phyloP scores from a whole-genome alignment of 2,888 invertebrate species.

The Pelosia muscerda region DNA sequence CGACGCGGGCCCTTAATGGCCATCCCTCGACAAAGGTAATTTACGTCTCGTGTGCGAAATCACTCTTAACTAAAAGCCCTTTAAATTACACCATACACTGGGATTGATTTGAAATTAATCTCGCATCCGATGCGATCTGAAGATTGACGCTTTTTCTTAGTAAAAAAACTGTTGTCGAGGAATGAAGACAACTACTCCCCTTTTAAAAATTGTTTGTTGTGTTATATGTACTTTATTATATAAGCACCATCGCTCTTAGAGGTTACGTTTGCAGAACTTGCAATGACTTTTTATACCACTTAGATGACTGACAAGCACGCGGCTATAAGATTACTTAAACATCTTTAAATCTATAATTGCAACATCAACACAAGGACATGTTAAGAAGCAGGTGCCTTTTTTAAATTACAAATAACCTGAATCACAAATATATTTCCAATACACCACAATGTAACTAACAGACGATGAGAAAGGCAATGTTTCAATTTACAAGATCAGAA shows the following conservation, averaged over 20 bases:
- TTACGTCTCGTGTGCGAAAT: constrained; percentile 85
- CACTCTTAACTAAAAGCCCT: constrained; percentile 84
- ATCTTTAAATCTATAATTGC: neutral
- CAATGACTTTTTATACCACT: too few species aligned
- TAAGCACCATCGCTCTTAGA: neutral
- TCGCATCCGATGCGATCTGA: constrained; percentile 63
- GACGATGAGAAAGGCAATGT: constrained; percentile 77
- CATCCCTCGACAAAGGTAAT: constrained; percentile 79
- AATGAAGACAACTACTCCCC: constrained; percentile 42
- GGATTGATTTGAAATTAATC: constrained; percentile 84
- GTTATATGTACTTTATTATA: constrained; percentile 17
- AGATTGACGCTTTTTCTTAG: constrained; percentile 62
- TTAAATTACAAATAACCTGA: constrained; percentile 23
- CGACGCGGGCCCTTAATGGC: constrained; percentile 80
- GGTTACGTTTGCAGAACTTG: neutral
- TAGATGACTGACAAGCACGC: too few species aligned
- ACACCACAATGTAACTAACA: constrained; percentile 56
- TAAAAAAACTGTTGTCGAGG: constrained; percentile 43
- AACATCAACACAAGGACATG: neutral
- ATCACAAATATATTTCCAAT: constrained; percentile 38
- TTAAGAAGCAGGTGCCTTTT: neutral
- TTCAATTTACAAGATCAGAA: constrained; percentile 83
- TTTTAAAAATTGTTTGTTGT: constrained; percentile 31
- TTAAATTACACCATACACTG: constrained; percentile 81
- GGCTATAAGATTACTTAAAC: too few species aligned